Percentiles rank a stretch among this genome's conserved stretches.
Evolutionary conservation across 2,113 vertebrate genomes (phyloP).

Genomic region (Psittacula cyanocephala): DNA sequence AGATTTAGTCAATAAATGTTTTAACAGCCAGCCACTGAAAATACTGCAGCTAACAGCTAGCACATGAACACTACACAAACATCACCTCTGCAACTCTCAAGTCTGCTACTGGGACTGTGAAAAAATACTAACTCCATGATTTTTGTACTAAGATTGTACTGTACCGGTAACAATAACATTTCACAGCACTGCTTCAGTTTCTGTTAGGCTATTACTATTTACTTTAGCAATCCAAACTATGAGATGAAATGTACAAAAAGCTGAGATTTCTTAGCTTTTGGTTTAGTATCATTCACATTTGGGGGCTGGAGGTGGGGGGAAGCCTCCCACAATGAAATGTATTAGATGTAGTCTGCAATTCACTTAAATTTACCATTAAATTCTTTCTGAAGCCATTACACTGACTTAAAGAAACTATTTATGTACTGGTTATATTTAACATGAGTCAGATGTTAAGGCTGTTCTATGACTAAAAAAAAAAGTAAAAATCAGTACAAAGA

Average conservation of each 20-base stretch:
- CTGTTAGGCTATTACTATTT: not conserved
- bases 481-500: not conserved
- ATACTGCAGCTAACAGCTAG: not conserved
- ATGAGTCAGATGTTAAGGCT: not conserved
- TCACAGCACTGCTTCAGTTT: not conserved
- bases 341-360: not conserved
- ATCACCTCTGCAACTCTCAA: not conserved
- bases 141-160: not conserved
- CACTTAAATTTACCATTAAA: not conserved
- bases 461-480: not conserved
- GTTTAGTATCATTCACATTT: not conserved
- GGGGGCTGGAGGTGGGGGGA: not conserved
- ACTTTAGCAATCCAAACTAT: not conserved
- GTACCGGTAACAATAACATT: not conserved
- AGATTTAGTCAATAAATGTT: not conserved
- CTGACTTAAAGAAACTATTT: not conserved
- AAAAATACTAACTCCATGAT: not conserved
- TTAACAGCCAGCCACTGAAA: not conserved
- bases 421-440: not conserved
- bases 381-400: not conserved
- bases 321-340: not conserved
- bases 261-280: not conserved
- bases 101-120: not conserved
- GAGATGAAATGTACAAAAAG: not conserved
- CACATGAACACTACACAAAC: not conserved